Conservation (phyloP, 2,888 invertebrate species). For the Ephialtes manifestator region DNA sequence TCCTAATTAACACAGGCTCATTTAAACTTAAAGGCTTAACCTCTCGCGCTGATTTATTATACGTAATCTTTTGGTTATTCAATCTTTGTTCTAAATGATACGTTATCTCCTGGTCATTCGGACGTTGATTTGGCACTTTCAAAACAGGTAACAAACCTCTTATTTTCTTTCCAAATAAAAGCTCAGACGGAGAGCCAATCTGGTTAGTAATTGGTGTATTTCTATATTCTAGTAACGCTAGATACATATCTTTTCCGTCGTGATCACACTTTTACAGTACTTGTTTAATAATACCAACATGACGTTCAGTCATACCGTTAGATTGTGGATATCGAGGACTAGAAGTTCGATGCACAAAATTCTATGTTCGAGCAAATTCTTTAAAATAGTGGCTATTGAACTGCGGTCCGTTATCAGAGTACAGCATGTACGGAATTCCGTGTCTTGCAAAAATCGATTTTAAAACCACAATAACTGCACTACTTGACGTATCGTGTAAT, state of each 20-base stretch:
- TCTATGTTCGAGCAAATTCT: slow-evolving; percentile 42
- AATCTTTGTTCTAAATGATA: neutral
- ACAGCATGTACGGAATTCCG: slow-evolving; percentile 44
- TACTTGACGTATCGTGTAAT: slow-evolving; percentile 25
- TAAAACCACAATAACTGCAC: slow-evolving; percentile 17
- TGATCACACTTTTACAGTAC: slow-evolving; percentile 53
- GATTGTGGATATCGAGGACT: slow-evolving; percentile 30
- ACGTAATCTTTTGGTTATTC: neutral
- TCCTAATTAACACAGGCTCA: neutral
- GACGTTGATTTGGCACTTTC: neutral
- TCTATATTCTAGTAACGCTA: slow-evolving; percentile 63
- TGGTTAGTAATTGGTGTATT: slow-evolving; percentile 62
- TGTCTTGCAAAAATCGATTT: slow-evolving; percentile 17
- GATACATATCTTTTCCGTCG: slow-evolving; percentile 60
- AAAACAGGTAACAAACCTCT: slow-evolving; percentile 51
- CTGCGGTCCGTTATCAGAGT: slow-evolving; percentile 35
- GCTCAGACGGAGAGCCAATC: slow-evolving; percentile 54
- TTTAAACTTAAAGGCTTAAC: neutral
- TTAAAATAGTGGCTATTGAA: slow-evolving; percentile 24
- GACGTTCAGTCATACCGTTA: slow-evolving; percentile 10
- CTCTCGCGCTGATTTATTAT: neutral
- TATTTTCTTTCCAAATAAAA: slow-evolving; percentile 56
- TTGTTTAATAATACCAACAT: slow-evolving; percentile 53
- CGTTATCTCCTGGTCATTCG: neutral
- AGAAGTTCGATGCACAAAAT: slow-evolving; percentile 49